A percentile compares a stretch with the other conserved stretches of the same genome.
Conservation (phyloP, 2,113 vertebrate species). For the Jacana jacana region DNA sequence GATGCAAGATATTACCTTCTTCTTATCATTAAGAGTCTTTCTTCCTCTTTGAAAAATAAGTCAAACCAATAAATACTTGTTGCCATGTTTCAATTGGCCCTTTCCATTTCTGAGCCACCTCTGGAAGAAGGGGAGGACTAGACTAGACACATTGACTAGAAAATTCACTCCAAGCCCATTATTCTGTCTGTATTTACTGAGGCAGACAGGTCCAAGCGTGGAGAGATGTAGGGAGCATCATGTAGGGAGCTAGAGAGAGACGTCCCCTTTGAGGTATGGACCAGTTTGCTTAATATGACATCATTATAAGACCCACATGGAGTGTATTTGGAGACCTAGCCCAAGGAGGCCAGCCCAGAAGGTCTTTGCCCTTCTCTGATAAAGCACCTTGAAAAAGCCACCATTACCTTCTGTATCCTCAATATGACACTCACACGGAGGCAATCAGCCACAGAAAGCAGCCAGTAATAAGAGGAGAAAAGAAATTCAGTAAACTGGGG, state of each 20-base stretch:
- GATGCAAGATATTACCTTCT: neutral
- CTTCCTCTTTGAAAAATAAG: neutral
- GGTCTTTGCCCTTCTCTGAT: neutral
- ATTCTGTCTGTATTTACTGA: neutral
- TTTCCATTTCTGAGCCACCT: neutral
- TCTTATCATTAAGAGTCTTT: neutral
- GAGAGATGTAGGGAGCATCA: neutral
- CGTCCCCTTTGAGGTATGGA: neutral
- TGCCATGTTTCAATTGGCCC: neutral
- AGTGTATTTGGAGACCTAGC: neutral
- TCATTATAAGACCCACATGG: neutral
- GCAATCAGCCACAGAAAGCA: neutral
- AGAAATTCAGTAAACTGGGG: neutral
- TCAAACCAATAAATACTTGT: neutral
- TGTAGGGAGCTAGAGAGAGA: neutral
- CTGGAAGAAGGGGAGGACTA: neutral
- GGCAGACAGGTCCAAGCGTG: neutral
- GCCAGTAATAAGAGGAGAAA: neutral
- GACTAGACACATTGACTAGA: neutral
- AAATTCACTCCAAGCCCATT: neutral
- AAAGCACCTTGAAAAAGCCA: neutral
- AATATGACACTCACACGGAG: neutral
- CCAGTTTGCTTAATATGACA: neutral
- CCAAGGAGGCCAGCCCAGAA: neutral
- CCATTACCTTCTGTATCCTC: neutral